phyloP scores from a whole-genome alignment of 2,113 vertebrate genomes.

The Thamnaconus septentrionalis region DNA sequence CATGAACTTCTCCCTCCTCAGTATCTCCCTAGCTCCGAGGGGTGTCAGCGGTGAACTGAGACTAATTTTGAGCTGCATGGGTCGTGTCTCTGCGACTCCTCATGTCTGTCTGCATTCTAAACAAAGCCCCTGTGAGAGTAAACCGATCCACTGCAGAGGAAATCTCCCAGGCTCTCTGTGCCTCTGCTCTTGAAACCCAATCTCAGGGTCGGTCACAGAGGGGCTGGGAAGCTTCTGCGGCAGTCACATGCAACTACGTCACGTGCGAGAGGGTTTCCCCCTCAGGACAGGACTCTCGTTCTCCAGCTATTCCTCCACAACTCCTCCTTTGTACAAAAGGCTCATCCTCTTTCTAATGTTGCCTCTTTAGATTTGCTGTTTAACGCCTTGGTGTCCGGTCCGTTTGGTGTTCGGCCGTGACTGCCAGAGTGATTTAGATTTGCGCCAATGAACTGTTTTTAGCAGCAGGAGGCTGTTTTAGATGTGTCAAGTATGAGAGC shows the following conservation, averaged over 20 bases:
- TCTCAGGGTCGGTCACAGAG: conserved; percentile 23
- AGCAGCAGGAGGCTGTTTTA: too few species aligned
- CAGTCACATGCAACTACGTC: conserved; percentile 1
- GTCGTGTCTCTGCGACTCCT: conserved; percentile 3
- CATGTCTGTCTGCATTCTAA: conserved; percentile 1
- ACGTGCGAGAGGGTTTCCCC: conserved; percentile 22
- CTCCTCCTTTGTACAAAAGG: neutral
- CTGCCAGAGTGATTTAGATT: too few species aligned
- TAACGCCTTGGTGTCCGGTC: too few species aligned
- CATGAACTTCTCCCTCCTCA: neutral
- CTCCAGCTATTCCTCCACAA: neutral
- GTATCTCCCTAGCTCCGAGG: neutral
- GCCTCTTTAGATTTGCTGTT: neutral
- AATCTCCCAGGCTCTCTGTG: conserved; percentile 41
- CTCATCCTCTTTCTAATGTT: neutral
- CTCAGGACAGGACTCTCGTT: neutral
- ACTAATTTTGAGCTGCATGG: neutral
- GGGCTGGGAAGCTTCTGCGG: conserved; percentile 14
- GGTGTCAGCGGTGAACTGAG: neutral
- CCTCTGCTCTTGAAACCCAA: conserved; percentile 41
- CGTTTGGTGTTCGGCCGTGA: too few species aligned
- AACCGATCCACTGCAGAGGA: conserved; percentile 30
- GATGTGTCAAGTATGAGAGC: too few species aligned
- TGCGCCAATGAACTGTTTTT: too few species aligned
- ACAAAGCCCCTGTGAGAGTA: conserved; percentile 14